phyloP scores from a whole-genome alignment of 2,797 vertebrate genomes.

The Taeniopygia guttata region DNA sequence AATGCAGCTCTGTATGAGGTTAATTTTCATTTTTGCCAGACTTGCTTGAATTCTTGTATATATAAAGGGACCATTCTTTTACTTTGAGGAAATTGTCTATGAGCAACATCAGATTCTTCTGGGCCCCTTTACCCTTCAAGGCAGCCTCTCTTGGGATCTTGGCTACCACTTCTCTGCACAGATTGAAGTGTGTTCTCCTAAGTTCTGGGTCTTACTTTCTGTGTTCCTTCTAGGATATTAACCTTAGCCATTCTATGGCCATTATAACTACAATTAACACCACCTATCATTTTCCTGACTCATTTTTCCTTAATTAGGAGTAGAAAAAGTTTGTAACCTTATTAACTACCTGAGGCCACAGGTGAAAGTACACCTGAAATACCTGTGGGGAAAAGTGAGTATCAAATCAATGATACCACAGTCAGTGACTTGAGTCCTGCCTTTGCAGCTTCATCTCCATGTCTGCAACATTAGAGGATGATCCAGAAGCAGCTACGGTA shows the following conservation, averaged over 20 bases:
- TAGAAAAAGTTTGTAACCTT: neutral
- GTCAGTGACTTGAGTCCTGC: neutral
- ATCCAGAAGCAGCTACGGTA: neutral
- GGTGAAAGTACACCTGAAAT: neutral
- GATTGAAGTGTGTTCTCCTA: neutral
- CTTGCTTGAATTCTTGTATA: neutral
- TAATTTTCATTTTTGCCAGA: neutral
- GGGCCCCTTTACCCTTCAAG: neutral
- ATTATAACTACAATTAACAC: neutral
- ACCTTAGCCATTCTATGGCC: neutral
- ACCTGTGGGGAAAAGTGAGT: neutral
- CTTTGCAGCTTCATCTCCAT: neutral
- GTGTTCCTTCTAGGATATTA: neutral
- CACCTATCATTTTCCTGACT: neutral
- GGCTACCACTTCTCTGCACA: neutral
- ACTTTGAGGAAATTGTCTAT: neutral
- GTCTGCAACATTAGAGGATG: neutral
- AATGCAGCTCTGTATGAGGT: neutral
- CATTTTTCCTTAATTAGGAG: neutral
- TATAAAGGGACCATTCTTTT: neutral
- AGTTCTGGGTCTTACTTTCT: neutral
- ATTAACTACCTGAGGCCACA: neutral
- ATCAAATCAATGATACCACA: neutral
- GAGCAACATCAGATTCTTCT: neutral
- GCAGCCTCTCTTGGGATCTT: neutral